These are phyloP conservation scores for Myotis yumanensis DNA, from an alignment of 2,113 vertebrate genomes.

Conservation along the genomic window DNA sequence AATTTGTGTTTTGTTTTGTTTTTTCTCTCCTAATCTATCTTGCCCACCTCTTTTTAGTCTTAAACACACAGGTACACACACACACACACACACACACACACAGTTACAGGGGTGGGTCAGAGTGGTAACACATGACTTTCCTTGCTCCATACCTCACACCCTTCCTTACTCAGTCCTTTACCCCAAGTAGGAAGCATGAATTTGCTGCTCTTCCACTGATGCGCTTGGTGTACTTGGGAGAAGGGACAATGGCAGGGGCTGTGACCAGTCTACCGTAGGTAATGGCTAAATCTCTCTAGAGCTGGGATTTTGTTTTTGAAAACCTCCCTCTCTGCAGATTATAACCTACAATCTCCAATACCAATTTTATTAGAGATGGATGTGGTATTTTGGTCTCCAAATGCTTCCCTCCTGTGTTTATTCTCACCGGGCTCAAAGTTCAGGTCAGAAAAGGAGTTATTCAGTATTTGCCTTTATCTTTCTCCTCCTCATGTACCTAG, in stretches of 20 bases:
- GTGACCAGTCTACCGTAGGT: background rate
- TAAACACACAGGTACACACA: background rate
- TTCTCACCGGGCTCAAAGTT: background rate
- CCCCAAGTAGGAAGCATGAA: fast-evolving
- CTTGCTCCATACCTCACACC: fast-evolving
- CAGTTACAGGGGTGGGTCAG: fast-evolving
- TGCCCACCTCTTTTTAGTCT: background rate
- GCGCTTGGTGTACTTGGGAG: fast-evolving
- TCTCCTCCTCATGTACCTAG: background rate
- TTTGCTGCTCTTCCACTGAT: background rate
- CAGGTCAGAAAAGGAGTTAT: background rate
- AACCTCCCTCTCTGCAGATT: background rate
- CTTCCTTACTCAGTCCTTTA: background rate
- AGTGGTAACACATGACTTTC: fast-evolving
- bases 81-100: background rate
- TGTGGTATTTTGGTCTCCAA: background rate
- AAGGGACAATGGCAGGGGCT: fast-evolving
- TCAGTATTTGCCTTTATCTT: background rate
- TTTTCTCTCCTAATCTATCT: background rate
- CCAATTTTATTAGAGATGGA: background rate
- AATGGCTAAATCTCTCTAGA: background rate
- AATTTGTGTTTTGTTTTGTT: background rate
- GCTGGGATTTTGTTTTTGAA: background rate
- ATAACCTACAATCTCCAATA: background rate
- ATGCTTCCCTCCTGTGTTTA: background rate